These are phyloP conservation scores for Phania funesta DNA, from an alignment of 2,888 invertebrate species.

Conservation along the genomic window DNA sequence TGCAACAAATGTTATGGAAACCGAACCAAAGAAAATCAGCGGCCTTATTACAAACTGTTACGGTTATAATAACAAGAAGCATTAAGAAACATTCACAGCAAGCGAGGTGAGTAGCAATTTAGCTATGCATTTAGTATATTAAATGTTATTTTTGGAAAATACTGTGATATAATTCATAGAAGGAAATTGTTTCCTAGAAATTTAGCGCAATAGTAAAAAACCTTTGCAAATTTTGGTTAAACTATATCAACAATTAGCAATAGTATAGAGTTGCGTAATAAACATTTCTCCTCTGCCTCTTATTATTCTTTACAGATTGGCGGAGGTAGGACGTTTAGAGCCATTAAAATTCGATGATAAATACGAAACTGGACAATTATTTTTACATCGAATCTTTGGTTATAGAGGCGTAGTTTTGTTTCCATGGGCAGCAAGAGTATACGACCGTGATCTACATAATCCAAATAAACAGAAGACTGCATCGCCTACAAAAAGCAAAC, in stretches of 20 bases:
- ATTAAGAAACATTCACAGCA: constrained; percentile 60
- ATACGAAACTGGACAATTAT: constrained; percentile 97
- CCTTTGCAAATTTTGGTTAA: neutral
- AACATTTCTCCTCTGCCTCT: neutral
- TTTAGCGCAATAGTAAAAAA: constrained; percentile 28
- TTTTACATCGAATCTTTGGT: constrained; percentile 97
- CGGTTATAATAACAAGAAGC: constrained; percentile 44
- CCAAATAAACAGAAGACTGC: constrained; percentile 82
- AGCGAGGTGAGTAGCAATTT: constrained; percentile 41
- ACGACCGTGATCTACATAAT: constrained; percentile 90
- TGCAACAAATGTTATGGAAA: constrained; percentile 59
- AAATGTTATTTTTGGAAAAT: neutral
- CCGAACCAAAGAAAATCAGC: constrained; percentile 41
- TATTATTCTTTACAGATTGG: constrained; percentile 84
- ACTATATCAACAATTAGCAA: constrained; percentile 46
- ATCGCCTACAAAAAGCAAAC: constrained; percentile 76
- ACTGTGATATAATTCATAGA: neutral
- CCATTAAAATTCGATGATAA: constrained; percentile 91
- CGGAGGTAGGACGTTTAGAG: constrained; percentile 96
- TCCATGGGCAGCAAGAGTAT: constrained; percentile 97
- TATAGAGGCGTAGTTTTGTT: constrained; percentile 98
- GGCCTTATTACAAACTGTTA: constrained; percentile 35
- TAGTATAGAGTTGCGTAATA: constrained; percentile 73
- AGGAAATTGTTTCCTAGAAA: constrained; percentile 36
- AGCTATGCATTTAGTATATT: too few relatives aligned